Conservation (phyloP, 30 jellyfish, hydroid and myxozoan genomes). For the Hydractinia symbiolongicarpus region DNA sequence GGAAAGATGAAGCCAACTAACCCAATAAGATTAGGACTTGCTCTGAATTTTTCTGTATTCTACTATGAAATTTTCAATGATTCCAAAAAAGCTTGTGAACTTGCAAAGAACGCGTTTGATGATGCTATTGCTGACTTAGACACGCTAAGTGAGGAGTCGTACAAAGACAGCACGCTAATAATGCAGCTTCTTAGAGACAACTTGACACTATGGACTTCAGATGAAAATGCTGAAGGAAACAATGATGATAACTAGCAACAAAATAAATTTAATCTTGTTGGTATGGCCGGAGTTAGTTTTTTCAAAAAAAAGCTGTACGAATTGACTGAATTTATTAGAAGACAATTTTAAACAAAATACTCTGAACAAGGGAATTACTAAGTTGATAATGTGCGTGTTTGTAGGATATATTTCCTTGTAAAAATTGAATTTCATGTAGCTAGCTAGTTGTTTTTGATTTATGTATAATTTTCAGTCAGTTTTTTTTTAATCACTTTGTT, state of each 20-base stretch:
- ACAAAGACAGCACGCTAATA: constrained; percentile 57
- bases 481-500: too few relatives aligned
- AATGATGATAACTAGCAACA: constrained; percentile 27
- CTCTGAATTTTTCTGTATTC: constrained; percentile 42
- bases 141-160: constrained; percentile 30
- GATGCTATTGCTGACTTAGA: constrained; percentile 49
- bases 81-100: constrained; percentile 32
- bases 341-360: too few relatives aligned
- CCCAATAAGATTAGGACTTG: constrained; percentile 46
- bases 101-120: constrained; percentile 47
- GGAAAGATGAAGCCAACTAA: constrained; percentile 32
- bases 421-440: too few relatives aligned
- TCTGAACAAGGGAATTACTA: too few relatives aligned
- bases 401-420: too few relatives aligned
- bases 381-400: too few relatives aligned
- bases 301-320: too few relatives aligned
- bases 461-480: too few relatives aligned
- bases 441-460: too few relatives aligned
- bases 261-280: too few relatives aligned
- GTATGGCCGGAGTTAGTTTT: too few relatives aligned
- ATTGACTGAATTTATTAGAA: too few relatives aligned
- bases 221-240: constrained; percentile 35
- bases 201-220: constrained; percentile 41
- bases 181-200: constrained; percentile 52
- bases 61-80: constrained; percentile 28